A percentile compares a stretch with the other conserved stretches of the same genome.
Evolutionary conservation across 2,797 vertebrate species (phyloP).

Genomic region (Coracias cyanogaster): DNA sequence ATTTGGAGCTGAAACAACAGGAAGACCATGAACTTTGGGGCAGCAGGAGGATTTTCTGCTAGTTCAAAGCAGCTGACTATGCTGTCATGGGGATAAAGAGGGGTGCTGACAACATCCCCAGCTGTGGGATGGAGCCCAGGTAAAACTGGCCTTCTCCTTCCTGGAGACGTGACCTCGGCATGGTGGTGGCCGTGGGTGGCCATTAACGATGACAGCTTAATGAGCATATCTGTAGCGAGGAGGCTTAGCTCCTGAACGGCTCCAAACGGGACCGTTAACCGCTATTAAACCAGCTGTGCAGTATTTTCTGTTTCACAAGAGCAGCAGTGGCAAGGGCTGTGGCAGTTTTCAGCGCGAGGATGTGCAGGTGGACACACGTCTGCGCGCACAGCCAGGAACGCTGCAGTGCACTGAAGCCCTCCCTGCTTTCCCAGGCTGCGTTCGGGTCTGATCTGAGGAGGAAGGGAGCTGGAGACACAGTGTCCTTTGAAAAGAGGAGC

Average conservation of each 20-base stretch:
- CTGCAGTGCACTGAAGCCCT: not conserved
- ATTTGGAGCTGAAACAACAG: not conserved
- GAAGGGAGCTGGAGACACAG: not conserved
- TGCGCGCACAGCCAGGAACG: not conserved
- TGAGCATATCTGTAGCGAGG: not conserved
- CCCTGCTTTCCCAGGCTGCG: not conserved
- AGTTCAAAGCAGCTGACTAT: not conserved
- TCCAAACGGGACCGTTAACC: constrained; percentile 43
- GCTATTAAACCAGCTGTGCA: constrained; percentile 48
- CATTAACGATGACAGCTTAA: constrained; percentile 60
- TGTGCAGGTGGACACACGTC: rapidly evolving
- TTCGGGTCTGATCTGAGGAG: not conserved
- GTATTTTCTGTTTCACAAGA: constrained; percentile 27
- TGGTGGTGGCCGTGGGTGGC: not conserved
- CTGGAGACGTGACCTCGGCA: not conserved
- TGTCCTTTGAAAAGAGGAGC: not conserved
- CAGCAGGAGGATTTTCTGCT: not conserved
- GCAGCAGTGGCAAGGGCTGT: not conserved
- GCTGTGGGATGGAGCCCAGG: not conserved
- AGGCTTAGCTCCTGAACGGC: constrained; percentile 15
- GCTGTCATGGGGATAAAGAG: not conserved
- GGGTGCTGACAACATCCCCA: not conserved
- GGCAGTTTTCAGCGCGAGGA: not conserved
- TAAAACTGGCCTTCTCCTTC: not conserved
- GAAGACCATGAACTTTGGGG: not conserved